phyloP scores from a whole-genome alignment of 2,113 vertebrate species.

The Gymnogyps californianus region DNA sequence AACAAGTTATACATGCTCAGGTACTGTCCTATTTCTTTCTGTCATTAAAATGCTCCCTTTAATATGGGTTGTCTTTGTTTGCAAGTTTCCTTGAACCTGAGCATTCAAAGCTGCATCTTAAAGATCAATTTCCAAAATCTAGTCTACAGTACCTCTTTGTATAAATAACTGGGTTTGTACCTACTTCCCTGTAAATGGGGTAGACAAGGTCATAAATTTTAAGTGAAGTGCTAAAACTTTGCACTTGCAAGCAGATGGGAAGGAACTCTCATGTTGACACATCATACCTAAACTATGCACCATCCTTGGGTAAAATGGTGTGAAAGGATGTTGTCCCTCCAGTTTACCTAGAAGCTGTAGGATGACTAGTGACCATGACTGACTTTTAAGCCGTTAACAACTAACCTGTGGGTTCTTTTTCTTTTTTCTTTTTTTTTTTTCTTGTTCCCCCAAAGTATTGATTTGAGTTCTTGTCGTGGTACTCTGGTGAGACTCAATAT shows the following conservation, averaged over 20 bases:
- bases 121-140: not conserved
- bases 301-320: not conserved
- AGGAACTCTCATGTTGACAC: not conserved
- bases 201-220: not conserved
- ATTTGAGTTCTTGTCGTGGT: not conserved
- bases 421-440: not conserved
- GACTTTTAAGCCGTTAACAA: not conserved
- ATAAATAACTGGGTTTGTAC: not conserved
- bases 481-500: not conserved
- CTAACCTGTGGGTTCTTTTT: not conserved
- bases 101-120: not conserved
- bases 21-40: not conserved
- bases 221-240: not conserved
- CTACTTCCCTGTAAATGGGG: not conserved
- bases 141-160: not conserved
- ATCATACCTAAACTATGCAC: not conserved
- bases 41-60: not conserved
- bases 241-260: not conserved
- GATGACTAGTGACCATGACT: not conserved
- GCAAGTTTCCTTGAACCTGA: not conserved
- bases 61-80: not conserved
- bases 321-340: not conserved
- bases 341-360: not conserved
- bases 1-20: not conserved
- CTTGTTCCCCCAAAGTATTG: not conserved